Conservation (phyloP, 2,797 vertebrate species). For the Hypotaenidia philippensis region DNA sequence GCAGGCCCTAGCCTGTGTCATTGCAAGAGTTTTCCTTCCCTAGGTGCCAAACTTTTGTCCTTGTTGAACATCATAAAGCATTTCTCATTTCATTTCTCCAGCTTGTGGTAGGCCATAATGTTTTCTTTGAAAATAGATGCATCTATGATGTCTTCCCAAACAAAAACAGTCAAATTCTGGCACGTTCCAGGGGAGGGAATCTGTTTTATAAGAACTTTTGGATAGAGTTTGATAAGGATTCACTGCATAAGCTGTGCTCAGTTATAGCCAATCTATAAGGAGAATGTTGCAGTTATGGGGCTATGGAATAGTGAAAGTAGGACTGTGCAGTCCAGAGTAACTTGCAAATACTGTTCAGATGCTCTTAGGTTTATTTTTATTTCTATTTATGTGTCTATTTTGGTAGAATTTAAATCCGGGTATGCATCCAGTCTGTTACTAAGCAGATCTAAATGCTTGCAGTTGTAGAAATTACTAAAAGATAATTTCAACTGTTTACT, state of each 20-base stretch:
- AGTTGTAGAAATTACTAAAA: not conserved
- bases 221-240: not conserved
- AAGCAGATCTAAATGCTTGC: not conserved
- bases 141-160: not conserved
- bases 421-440: not conserved
- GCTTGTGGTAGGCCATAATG: not conserved
- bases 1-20: not conserved
- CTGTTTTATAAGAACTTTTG: not conserved
- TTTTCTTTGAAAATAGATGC: not conserved
- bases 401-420: not conserved
- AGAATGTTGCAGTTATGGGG: not conserved
- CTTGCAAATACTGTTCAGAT: not conserved
- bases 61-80: not conserved
- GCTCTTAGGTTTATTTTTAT: not conserved
- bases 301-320: not conserved
- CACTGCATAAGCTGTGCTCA: not conserved
- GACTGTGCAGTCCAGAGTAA: not conserved
- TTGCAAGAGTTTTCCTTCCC: not conserved
- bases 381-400: not conserved
- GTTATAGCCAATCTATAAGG: not conserved
- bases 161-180: not conserved
- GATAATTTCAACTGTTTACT: not conserved
- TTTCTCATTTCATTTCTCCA: not conserved
- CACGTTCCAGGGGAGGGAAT: not conserved
- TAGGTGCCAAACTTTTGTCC: not conserved